Evolutionary conservation across 2,888 invertebrate species (phyloP).

Genomic region (Allygus modestus): DNA sequence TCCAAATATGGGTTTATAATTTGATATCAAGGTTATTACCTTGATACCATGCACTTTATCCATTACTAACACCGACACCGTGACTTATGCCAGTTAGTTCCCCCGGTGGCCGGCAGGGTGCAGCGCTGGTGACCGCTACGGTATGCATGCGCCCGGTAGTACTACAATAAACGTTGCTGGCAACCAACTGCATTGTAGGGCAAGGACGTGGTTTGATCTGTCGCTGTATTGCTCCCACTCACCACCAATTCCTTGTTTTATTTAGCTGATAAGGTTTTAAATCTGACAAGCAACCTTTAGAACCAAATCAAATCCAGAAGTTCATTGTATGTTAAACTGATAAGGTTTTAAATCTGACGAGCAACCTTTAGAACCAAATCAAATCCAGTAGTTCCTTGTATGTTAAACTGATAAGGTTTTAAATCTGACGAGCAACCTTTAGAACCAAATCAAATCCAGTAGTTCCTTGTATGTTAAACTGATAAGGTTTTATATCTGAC

Average conservation of each 20-base stretch:
- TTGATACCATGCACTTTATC: constrained; percentile 13
- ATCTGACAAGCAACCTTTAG: no score
- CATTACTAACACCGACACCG: neutral
- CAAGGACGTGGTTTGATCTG: neutral
- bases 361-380: no score
- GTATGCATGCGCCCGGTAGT: constrained; percentile 29
- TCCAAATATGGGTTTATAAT: neutral
- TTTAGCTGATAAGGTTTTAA: no score
- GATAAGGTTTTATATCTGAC: no score
- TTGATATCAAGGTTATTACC: neutral
- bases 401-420: no score
- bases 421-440: no score
- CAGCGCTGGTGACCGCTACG: neutral
- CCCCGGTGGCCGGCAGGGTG: neutral
- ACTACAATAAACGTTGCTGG: neutral
- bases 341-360: no score
- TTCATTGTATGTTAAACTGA: no score
- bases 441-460: no score
- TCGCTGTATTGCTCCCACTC: neutral
- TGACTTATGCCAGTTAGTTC: neutral
- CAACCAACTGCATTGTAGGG: neutral
- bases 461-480: no score
- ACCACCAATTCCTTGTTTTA: neutral
- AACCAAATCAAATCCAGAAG: no score
- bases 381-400: no score